A percentile compares a stretch with the other conserved stretches of the same genome.
Evolutionary conservation across 2,888 invertebrate species (phyloP).

Genomic region (Andrena haemorrhoa): DNA sequence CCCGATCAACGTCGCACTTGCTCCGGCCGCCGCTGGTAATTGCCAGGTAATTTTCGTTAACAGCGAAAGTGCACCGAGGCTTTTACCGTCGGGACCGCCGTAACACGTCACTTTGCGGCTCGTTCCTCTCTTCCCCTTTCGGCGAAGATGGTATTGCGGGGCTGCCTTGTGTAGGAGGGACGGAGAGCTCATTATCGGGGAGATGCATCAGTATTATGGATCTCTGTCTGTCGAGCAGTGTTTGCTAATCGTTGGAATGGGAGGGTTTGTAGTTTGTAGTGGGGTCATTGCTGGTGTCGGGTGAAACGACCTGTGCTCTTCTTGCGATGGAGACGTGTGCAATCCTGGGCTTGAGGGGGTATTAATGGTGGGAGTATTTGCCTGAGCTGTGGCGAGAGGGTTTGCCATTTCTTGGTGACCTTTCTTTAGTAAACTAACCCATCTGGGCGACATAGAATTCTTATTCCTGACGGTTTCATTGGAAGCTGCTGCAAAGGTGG

Average conservation of each 20-base stretch:
- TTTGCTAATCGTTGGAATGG: background rate
- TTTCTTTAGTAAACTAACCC: too few species aligned
- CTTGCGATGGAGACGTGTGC: background rate
- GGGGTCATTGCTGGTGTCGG: background rate
- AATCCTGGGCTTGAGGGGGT: background rate
- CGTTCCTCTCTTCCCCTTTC: too few species aligned
- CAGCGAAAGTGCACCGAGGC: conserved; percentile 33
- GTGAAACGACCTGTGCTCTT: background rate
- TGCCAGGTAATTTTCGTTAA: conserved; percentile 24
- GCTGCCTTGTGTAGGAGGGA: background rate
- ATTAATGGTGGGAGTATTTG: background rate
- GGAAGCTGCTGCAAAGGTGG: too few species aligned
- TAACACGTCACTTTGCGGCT: background rate
- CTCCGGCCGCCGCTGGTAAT: conserved; percentile 1
- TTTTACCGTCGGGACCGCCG: conserved; percentile 31
- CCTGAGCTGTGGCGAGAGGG: background rate
- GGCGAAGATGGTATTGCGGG: background rate
- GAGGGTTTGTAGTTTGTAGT: background rate
- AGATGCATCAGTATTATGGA: background rate
- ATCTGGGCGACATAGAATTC: too few species aligned
- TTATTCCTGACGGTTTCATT: too few species aligned
- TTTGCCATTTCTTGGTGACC: too few species aligned
- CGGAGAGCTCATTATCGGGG: background rate
- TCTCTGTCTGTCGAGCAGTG: background rate
- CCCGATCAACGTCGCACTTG: conserved; percentile 24